Evolutionary conservation across 1,140 invertebrate genomes (phyloP).

Genomic region (Drosophila elegans): DNA sequence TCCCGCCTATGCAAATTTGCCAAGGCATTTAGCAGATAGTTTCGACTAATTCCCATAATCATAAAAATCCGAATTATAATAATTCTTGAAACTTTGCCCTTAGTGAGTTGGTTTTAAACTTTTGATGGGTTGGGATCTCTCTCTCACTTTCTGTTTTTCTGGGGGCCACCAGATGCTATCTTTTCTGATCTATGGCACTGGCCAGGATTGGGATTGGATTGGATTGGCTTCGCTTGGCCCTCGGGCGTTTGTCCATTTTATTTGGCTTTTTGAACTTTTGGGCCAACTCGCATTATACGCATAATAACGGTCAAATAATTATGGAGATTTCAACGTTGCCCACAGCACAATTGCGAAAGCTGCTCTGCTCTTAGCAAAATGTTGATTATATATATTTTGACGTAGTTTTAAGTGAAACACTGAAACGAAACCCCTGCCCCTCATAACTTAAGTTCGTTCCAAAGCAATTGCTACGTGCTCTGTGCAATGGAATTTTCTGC

Average conservation of each 20-base stretch:
- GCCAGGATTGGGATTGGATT: conserved; percentile 10
- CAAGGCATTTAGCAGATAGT: conserved; percentile 41
- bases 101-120: conserved; percentile 4
- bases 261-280: conserved; percentile 64
- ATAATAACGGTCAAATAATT: conserved; percentile 71
- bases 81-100: conserved; percentile 38
- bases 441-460: conserved; percentile 28
- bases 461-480: conserved; percentile 66
- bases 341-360: conserved; percentile 47
- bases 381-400: conserved; percentile 73
- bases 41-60: conserved; percentile 36
- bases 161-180: conserved; percentile 43
- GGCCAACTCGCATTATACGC: conserved; percentile 68
- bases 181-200: conserved; percentile 50
- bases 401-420: conserved; percentile 64
- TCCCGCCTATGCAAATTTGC: neutral
- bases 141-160: neutral
- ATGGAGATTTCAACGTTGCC: conserved; percentile 67
- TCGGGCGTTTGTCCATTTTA: conserved; percentile 16
- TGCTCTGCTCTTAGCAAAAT: conserved; percentile 51
- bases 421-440: neutral
- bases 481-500: conserved; percentile 66
- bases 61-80: conserved; percentile 37
- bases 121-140: neutral
- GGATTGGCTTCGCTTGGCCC: conserved; percentile 10